A percentile compares a stretch with the other conserved stretches of the same genome.
phyloP scores from a whole-genome alignment of 2,888 invertebrate genomes.

The Lithophane semibrunnea region DNA sequence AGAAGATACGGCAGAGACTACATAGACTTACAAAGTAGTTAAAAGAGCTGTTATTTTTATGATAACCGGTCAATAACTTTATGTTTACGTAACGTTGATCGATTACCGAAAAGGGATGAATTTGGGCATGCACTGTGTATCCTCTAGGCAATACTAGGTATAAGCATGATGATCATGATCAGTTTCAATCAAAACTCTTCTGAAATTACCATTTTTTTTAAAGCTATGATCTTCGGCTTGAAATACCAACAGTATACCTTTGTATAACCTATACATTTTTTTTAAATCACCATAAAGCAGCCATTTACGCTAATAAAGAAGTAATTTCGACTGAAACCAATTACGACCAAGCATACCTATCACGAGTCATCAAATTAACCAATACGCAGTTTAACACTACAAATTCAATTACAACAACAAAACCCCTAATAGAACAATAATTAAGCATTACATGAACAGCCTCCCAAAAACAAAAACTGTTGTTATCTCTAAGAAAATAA shows the following conservation, averaged over 20 bases:
- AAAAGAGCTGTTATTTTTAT: not conserved
- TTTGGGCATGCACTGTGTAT: not conserved
- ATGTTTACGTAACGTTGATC: too few species aligned
- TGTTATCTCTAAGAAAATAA: conserved; percentile 80
- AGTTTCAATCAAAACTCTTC: not conserved
- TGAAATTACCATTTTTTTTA: not conserved
- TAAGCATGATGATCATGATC: not conserved
- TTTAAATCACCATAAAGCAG: not conserved
- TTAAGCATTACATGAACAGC: conserved; percentile 72
- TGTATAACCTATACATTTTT: not conserved
- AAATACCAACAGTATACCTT: not conserved
- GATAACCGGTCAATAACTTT: conserved; percentile 34
- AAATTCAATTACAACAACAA: conserved; percentile 72
- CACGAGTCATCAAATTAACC: conserved; percentile 52
- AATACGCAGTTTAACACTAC: conserved; percentile 55
- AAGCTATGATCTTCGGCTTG: not conserved
- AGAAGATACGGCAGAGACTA: conserved; percentile 21
- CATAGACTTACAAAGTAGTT: not conserved
- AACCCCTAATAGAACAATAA: conserved; percentile 71
- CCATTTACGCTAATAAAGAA: not conserved
- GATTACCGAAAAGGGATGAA: too few species aligned
- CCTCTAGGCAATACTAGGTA: not conserved
- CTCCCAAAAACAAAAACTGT: conserved; percentile 72
- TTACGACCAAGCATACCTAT: conserved; percentile 16
- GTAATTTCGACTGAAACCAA: conserved; percentile 19